Evolutionary conservation across 2,888 invertebrate genomes (phyloP), one percentile per base, ranked within the genome.

Genomic region (Lasioglossum marginatum): DNA sequence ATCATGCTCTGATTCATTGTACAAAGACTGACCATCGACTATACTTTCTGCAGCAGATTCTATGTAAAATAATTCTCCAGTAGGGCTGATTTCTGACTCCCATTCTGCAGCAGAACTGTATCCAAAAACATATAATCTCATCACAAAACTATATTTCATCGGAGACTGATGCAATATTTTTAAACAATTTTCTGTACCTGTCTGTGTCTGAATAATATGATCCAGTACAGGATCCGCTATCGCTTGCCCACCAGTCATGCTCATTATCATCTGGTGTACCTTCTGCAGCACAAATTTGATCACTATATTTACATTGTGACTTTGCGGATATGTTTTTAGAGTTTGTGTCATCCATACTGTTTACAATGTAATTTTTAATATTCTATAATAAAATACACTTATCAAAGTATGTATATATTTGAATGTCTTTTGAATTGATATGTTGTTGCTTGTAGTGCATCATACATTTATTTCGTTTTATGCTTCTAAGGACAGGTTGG

Each of bases 191-290:
- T 57, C 19, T n/a, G 63, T 89, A 95, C 95, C 95, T 93, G 63
- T 93, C 93, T 48, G 92, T 93, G 40, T 94, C 94, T 0, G 95
- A 95, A 88, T 94, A 95, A 92, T 94, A 95, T 23, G 95, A 95
- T 73, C 93, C 95, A 68, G 93, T 93, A 87, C 94, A 95, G 31
- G 95, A 95, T 72, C 93, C 94, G 85, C 94, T 95, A 48, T 95
- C 95, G 83, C 94, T 95, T 45, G 94, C 94, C 95, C 95, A 95
- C 93, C 95, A 95, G 60, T 93, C 93, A 23, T 94, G 92, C 79
- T 95, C 93, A 63, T 93, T 92, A 74, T 94, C 94, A 45, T 92
- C 77, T 80, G 87, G 91, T 19, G 57, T 78, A 75, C 84, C 82
- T 27, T 89, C 87, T 37, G 78, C 60, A n/a, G 86, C 52, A 68